A percentile compares a stretch with the other conserved stretches of the same genome.
Evolutionary conservation across 2,113 vertebrate genomes (phyloP).

Genomic region (Corapipo altera): DNA sequence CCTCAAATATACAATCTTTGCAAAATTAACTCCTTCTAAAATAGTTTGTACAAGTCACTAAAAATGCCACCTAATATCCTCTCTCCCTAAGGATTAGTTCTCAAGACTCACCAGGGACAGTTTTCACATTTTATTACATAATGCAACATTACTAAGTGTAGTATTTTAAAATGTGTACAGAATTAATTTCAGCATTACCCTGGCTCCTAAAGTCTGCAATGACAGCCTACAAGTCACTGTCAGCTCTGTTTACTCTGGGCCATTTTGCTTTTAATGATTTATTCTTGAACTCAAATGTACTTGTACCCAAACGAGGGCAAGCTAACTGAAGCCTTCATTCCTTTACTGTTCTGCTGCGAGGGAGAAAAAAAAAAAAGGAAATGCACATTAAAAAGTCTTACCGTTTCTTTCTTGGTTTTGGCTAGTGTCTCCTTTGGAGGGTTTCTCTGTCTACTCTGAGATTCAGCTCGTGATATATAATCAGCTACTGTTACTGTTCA

Average conservation of each 20-base stretch:
- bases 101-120: background rate
- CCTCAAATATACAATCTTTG: background rate
- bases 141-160: background rate
- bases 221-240: rapidly evolving
- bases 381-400: slow-evolving; percentile 57
- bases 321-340: background rate
- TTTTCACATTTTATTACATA: background rate
- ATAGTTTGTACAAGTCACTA: background rate
- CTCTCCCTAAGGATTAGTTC: background rate
- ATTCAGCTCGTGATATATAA: slow-evolving; percentile 98
- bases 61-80: background rate
- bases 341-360: background rate
- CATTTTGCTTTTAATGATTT: background rate
- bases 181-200: background rate
- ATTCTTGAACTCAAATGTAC: background rate
- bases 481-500: slow-evolving; percentile 95
- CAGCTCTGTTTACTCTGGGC: background rate
- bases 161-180: rapidly evolving
- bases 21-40: background rate
- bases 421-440: slow-evolving; percentile 86
- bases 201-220: background rate
- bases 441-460: slow-evolving; percentile 93
- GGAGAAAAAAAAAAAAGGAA: background rate
- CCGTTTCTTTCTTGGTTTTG: slow-evolving; percentile 92
- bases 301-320: background rate